Evolutionary conservation across 53 echinoderm and acorn worm genomes (phyloP), one percentile per base, ranked within the genome.

Genomic region (Zoroaster sp.): DNA sequence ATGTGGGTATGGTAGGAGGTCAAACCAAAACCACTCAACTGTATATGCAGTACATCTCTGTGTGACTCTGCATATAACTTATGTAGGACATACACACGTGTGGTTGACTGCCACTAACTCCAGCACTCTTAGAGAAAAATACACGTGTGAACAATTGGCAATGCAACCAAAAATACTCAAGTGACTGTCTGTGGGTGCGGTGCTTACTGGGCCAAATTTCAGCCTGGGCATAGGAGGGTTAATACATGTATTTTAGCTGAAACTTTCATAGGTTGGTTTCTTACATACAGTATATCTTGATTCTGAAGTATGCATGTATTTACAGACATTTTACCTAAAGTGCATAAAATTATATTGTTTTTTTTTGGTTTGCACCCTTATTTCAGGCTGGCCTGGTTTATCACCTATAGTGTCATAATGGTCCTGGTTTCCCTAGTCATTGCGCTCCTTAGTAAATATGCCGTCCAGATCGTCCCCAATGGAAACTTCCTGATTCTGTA

Each of bases 401-500:
- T 95, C 4, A 88, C 80, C 32, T 95, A 95, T 40, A 31, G 9
- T 31, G 49, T 78, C 15, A 91, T 93, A 54, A 35, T 95, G n/a
- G 21, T 70, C 25, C 25, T 80, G 2, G 83, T 75, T 5, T 88
- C 88, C 30, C 15, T 91, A 13, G 34, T 91, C 35, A 73, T 93
- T 54, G 75, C 81, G 2, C 53, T 83, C 1, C 85, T 90, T 18
- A 77, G 69, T 49, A 82, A 82, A 68, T 91, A 88, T 32, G 79
- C 76, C 32, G 80, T 95, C n/a, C 69, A 65, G 13, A 28, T 88
- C 11, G 85, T 95, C 66, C 38, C 47, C 0, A 78, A 67, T 11
- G 90, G 88, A 39, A 93, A 95, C 83, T 81, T 89, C 74, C 86
- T 95, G 45, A 32, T 95, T 4, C 75, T 95, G 28, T 93, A 86